A percentile compares a stretch with the other conserved stretches of the same genome.
phyloP scores from a whole-genome alignment of 2,888 invertebrate species.

The Epinotia demarniana region DNA sequence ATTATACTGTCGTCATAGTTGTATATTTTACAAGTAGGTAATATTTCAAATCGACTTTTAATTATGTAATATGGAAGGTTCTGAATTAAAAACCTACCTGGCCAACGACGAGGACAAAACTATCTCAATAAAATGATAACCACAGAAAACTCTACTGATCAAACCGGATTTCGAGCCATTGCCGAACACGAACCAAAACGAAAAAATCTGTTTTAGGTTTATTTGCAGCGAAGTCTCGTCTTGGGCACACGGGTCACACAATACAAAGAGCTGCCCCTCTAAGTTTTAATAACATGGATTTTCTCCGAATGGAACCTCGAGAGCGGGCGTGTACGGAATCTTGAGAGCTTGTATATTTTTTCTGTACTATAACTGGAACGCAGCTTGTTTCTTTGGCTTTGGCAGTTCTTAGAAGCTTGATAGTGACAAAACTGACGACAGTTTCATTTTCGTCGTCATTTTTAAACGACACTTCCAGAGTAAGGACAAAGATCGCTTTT shows the following conservation, averaged over 20 bases:
- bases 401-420: neutral
- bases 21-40: no score
- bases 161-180: neutral
- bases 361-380: conserved; percentile 8
- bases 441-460: no score
- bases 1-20: no score
- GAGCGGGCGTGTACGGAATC: conserved; percentile 22
- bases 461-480: no score
- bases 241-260: conserved; percentile 9
- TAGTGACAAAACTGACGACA: neutral
- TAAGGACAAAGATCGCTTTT: no score
- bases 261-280: conserved; percentile 13
- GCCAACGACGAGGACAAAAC: no score
- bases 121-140: no score
- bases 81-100: no score
- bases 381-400: conserved; percentile 4
- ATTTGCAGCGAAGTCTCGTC: conserved; percentile 6
- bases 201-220: neutral
- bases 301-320: conserved; percentile 29
- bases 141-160: neutral
- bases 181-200: neutral
- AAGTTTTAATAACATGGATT: conserved; percentile 43
- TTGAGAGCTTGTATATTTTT: conserved; percentile 36
- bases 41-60: no score
- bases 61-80: no score